phyloP scores from a whole-genome alignment of 2,797 vertebrate genomes.

The Enteromius paludinosus region DNA sequence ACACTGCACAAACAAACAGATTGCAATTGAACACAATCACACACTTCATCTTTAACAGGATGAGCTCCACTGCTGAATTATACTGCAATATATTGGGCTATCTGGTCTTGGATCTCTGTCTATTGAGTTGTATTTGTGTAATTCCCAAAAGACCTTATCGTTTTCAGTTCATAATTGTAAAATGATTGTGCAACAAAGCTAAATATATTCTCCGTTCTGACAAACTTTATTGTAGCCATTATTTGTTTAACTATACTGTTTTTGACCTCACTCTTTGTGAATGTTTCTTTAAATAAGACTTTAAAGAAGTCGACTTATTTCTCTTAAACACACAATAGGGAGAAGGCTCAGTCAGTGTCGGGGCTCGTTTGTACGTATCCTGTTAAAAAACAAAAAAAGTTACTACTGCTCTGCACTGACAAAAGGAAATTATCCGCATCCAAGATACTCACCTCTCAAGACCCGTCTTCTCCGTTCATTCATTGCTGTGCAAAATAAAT shows the following conservation, averaged over 20 bases:
- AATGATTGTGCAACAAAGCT: background rate
- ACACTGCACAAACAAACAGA: background rate
- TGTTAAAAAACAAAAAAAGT: too few species aligned
- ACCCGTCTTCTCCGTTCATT: too few species aligned
- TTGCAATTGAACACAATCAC: background rate
- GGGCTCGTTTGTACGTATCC: too few species aligned
- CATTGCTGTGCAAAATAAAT: too few species aligned
- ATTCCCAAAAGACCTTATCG: background rate
- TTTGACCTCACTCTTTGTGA: background rate
- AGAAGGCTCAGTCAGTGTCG: background rate
- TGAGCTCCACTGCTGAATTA: background rate
- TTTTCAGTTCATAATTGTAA: slow-evolving; percentile 6
- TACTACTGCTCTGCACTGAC: too few species aligned
- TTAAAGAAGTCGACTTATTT: background rate
- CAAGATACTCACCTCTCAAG: too few species aligned
- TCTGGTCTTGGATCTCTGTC: background rate
- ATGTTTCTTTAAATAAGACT: background rate
- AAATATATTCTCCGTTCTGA: background rate
- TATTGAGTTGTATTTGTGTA: background rate
- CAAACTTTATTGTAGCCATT: background rate
- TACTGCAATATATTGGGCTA: background rate
- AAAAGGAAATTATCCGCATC: too few species aligned
- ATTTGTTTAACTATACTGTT: background rate
- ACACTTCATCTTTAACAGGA: background rate
- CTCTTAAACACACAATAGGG: background rate